phyloP scores from a whole-genome alignment of 53 echinoderm and acorn worm genomes.

The Paracentrotus lividus region DNA sequence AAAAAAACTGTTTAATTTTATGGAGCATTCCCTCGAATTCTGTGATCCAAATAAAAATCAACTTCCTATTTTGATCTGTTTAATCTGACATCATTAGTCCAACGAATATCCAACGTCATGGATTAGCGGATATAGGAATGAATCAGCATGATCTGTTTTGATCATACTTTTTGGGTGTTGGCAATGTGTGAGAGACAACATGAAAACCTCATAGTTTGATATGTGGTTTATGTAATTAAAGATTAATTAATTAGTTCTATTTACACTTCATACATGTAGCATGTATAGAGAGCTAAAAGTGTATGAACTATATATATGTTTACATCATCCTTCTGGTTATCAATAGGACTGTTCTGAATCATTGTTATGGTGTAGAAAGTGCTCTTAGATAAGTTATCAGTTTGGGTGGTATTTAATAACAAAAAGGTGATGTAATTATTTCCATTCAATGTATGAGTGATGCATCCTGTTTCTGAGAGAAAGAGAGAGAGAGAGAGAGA shows the following conservation, averaged over 20 bases:
- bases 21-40: too few species aligned
- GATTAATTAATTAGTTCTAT: neutral
- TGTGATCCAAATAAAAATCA: too few species aligned
- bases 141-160: neutral
- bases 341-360: neutral
- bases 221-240: neutral
- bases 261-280: too few species aligned
- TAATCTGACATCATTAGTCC: neutral
- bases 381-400: neutral
- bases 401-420: constrained; percentile 3
- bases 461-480: constrained; percentile 18
- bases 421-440: neutral
- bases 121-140: neutral
- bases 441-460: neutral
- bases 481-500: neutral
- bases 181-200: neutral
- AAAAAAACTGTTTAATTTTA: too few species aligned
- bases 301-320: too few species aligned
- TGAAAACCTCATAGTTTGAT: neutral
- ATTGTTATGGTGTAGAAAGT: neutral
- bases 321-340: too few species aligned
- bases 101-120: neutral
- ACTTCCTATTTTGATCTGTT: neutral
- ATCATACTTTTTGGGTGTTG: neutral
- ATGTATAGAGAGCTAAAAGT: too few species aligned